Base-by-base conservation (phyloP, 1,140 invertebrate genomes). In the Daktulosphaira vitifoliae region DNA sequence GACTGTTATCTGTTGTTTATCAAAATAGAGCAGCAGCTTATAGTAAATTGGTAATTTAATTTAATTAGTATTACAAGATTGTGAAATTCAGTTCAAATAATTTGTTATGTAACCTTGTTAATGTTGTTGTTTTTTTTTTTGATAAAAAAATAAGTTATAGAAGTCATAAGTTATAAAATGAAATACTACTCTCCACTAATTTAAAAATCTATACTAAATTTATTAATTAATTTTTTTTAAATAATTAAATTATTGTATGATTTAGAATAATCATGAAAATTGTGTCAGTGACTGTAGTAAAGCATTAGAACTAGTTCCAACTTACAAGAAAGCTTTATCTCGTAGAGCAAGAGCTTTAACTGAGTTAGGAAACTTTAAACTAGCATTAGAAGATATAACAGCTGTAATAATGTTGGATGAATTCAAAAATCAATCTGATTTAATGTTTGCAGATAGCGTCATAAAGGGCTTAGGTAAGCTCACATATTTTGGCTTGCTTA, bases 1-100 rank as follows among this genome's bases (percentile, higher is more conserved):
- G 81, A 3, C 88, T 90, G 68, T 74, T 96, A 46, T 84, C 93
- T 4, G 93, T 88, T 13, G 94, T 92, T 75, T 96, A 95, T 76
- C 94, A 97, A 75, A 98, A 98, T 73, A 83, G 92, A 73, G 95
- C 94, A 5, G 95, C 94, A 39, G 89, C 91, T 23, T 91, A 92
- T 78, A 93, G 96, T 76, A 89, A 93, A 74, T 78, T 94, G 78
- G 85, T 87, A 76, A 78, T 72, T 71, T 53, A 51, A 33, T 33
- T 6, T 33, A 33, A 23, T 29, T 25, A 23, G 7, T 25, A 26
- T 52, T 52, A 26, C 13, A 18, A n/a, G 6, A 25, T 8, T 22
- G 4, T 23, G 25, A 18, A 15, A 8, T 50, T 13, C 20, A 9
- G 20, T 9, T 15, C 25, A 25, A 25, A 20, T 9, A 25, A 18